phyloP scores from a whole-genome alignment of 2,113 vertebrate genomes.

The Corythoichthys haematopterus region DNA sequence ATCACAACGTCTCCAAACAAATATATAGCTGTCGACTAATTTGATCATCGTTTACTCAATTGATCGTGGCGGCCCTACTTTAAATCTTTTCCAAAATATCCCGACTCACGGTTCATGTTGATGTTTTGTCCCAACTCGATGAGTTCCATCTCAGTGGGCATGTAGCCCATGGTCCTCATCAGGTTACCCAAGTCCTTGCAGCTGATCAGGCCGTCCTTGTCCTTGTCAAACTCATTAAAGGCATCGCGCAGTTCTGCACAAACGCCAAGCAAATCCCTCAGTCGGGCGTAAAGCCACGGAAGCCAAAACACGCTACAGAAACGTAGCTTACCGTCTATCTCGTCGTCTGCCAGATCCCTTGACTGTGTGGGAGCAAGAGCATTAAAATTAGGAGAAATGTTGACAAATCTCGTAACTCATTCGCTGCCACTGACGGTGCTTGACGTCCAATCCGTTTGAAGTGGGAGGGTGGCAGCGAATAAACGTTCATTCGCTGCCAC shows the following conservation, averaged over 20 bases:
- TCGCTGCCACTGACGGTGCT: too few relatives aligned
- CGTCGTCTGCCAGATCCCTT: slow-evolving; percentile 70
- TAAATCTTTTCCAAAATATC: too few relatives aligned
- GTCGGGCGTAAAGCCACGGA: background rate
- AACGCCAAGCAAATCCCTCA: background rate
- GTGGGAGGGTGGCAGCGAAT: too few relatives aligned
- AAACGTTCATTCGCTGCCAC: too few relatives aligned
- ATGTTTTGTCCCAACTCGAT: slow-evolving; percentile 94
- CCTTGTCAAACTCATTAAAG: slow-evolving; percentile 94
- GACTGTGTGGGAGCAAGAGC: slow-evolving; percentile 43
- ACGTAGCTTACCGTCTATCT: slow-evolving; percentile 70
- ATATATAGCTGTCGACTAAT: too few relatives aligned
- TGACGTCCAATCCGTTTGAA: too few relatives aligned
- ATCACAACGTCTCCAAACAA: too few relatives aligned
- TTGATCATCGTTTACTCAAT: too few relatives aligned
- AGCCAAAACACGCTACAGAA: background rate
- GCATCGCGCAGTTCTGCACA: slow-evolving; percentile 86
- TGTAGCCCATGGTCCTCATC: slow-evolving; percentile 98
- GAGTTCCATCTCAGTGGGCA: slow-evolving; percentile 98
- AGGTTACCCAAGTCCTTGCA: slow-evolving; percentile 95
- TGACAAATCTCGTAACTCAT: background rate
- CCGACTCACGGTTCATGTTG: slow-evolving; percentile 93
- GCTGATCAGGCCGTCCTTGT: slow-evolving; percentile 95
- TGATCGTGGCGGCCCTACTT: too few relatives aligned
- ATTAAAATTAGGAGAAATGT: background rate